phyloP scores from a whole-genome alignment of 2,113 vertebrate genomes.

The Sapayoa aenigma region DNA sequence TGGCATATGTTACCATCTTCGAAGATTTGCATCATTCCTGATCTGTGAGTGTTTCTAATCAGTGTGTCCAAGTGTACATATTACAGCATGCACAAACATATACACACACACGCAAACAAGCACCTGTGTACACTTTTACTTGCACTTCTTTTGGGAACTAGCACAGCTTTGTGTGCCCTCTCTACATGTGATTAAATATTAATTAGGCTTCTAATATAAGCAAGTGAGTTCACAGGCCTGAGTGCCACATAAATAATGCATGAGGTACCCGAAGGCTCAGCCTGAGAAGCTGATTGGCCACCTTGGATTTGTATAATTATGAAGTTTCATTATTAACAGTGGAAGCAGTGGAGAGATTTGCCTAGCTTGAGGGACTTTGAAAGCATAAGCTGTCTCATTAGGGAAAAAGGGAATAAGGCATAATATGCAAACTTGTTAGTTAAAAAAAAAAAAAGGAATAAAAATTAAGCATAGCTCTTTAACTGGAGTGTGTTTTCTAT shows the following conservation, averaged over 20 bases:
- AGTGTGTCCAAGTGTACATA: neutral
- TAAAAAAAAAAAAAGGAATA: slow-evolving; percentile 48
- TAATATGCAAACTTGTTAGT: slow-evolving; percentile 83
- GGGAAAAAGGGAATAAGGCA: slow-evolving; percentile 78
- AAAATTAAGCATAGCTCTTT: slow-evolving; percentile 67
- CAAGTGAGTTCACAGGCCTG: slow-evolving; percentile 78
- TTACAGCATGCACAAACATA: neutral
- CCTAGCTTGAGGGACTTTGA: slow-evolving; percentile 85
- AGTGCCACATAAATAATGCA: slow-evolving; percentile 80
- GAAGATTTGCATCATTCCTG: neutral
- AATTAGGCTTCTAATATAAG: slow-evolving; percentile 85
- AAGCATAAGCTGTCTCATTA: slow-evolving; percentile 86
- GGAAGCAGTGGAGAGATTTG: slow-evolving; percentile 79
- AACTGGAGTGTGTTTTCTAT: slow-evolving; percentile 15
- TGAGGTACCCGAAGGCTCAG: slow-evolving; percentile 82
- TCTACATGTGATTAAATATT: slow-evolving; percentile 83
- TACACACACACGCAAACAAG: neutral
- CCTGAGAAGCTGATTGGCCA: slow-evolving; percentile 83
- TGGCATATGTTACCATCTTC: neutral
- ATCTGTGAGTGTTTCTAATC: neutral
- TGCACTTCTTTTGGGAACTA: slow-evolving; percentile 54
- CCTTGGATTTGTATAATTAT: slow-evolving; percentile 86
- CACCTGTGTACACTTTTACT: slow-evolving; percentile 51
- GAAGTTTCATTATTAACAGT: slow-evolving; percentile 87
- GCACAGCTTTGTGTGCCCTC: slow-evolving; percentile 67